Evolutionary conservation across 2,113 vertebrate genomes (phyloP), one percentile per base, ranked within the genome.

Genomic region (Barnardius zonarius): DNA sequence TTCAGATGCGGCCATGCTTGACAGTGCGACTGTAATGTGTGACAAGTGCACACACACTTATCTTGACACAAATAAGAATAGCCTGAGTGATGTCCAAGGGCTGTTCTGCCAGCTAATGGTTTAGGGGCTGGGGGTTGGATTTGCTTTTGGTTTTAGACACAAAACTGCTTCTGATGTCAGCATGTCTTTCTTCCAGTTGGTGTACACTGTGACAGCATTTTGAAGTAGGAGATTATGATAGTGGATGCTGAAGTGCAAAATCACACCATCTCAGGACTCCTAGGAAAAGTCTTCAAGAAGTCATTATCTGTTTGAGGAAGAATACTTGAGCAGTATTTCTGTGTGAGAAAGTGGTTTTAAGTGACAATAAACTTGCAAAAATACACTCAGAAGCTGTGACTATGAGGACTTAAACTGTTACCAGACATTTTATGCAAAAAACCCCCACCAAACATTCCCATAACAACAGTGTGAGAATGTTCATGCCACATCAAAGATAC

Each of bases 51-150:
- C 23, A 17, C 3, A 8, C 9, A 15, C 27, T 70, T 52, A 27
- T 8, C n/a, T 51, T 35, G 39, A 27, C 13, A 5, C 10, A 46
- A 46, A 4, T 14, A 19, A 67, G 10, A 74, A 20, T 3, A 51
- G 7, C 22, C 57, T 61, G 49, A 69, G 37, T 0, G 2, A 46
- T 24, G 8, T 3, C 43, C 27, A 33, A 37, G 22, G 8, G 31
- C 6, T 76, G 11, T 33, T 24, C 54, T 67, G 69, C 5, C 37
- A 77, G 54, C 9, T 46, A 41, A 37, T 24, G 20, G 11, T 11
- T 9, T 37, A 22, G 0, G 3, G 10, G 13, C 2, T 13, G 0
- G 27, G 11, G 2, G 0, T 4, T 79, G 62, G 16, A 14, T 72
- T 69, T 73, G 33, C 19, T 63, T 81, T 73, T 51, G 17, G 0